phyloP scores from a whole-genome alignment of 2,888 invertebrate genomes.

The Macropis europaea region DNA sequence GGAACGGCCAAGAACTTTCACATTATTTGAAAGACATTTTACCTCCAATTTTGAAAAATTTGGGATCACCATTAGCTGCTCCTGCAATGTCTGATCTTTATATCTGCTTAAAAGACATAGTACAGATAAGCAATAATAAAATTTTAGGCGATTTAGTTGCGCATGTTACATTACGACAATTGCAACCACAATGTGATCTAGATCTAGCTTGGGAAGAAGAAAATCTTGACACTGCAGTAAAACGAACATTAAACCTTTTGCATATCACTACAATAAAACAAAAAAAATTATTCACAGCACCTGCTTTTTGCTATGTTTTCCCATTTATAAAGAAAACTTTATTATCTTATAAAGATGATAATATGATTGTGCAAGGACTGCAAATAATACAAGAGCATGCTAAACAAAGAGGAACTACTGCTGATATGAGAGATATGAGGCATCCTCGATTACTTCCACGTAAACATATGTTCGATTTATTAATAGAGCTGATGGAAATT shows the following conservation, averaged over 20 bases:
- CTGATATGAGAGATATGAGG: slow-evolving; percentile 81
- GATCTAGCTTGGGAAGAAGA: slow-evolving; percentile 89
- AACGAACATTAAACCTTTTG: slow-evolving; percentile 84
- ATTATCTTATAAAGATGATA: slow-evolving; percentile 81
- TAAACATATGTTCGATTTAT: slow-evolving; percentile 89
- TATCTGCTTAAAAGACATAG: slow-evolving; percentile 82
- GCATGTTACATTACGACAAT: slow-evolving; percentile 85
- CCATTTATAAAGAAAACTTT: slow-evolving; percentile 87
- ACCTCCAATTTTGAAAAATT: slow-evolving; percentile 83
- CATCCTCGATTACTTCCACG: slow-evolving; percentile 91
- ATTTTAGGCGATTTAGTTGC: slow-evolving; percentile 84
- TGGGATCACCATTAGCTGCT: slow-evolving; percentile 90
- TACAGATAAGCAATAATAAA: slow-evolving; percentile 80
- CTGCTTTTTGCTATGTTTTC: slow-evolving; percentile 92
- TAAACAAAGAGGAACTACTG: slow-evolving; percentile 81
- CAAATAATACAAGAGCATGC: slow-evolving; percentile 88
- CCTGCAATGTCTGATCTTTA: slow-evolving; percentile 84
- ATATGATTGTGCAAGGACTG: slow-evolving; percentile 83
- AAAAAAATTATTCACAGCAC: slow-evolving; percentile 83
- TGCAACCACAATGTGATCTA: slow-evolving; percentile 90
- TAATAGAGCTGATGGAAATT: slow-evolving; percentile 88
- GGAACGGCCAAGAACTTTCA: slow-evolving; percentile 81
- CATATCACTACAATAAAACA: slow-evolving; percentile 81
- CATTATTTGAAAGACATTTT: slow-evolving; percentile 83
- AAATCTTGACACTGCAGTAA: slow-evolving; percentile 83